Evolutionary conservation across 2,888 invertebrate genomes (phyloP).

Genomic region (Nomada flava): DNA sequence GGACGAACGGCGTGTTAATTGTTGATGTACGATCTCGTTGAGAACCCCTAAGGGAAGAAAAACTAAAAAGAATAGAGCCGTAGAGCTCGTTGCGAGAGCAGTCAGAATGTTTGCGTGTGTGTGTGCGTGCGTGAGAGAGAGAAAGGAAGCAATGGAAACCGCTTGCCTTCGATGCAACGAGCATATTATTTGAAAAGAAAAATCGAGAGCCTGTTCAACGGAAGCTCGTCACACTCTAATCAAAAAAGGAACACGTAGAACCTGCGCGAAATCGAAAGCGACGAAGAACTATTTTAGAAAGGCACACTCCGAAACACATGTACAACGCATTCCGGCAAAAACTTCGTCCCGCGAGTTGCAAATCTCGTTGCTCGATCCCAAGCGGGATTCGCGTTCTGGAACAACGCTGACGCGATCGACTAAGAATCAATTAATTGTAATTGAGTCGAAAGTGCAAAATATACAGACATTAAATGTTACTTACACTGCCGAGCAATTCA

Average conservation of each 20-base stretch:
- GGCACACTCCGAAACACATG: background rate
- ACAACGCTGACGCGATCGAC: constrained; percentile 46
- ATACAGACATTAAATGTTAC: constrained; percentile 80
- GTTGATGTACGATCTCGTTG: constrained; percentile 70
- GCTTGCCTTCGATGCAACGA: constrained; percentile 39
- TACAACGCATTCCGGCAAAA: background rate
- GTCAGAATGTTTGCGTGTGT: background rate
- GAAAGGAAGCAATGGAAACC: constrained; percentile 22
- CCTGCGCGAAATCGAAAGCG: background rate
- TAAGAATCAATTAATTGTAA: constrained; percentile 77
- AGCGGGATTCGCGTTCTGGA: constrained; percentile 20
- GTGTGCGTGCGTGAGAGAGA: background rate
- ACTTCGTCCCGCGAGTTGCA: background rate
- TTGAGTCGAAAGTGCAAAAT: constrained; percentile 81
- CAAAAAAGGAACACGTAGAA: no score
- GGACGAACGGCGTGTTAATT: constrained; percentile 67
- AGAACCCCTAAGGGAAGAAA: constrained; percentile 48
- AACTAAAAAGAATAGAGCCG: constrained; percentile 14
- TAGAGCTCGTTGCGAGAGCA: constrained; percentile 26
- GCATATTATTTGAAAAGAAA: background rate
- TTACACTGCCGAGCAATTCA: constrained; percentile 56
- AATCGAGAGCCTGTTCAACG: background rate
- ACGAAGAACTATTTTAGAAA: constrained; percentile 24
- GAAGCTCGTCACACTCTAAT: background rate
- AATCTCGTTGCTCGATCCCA: constrained; percentile 43